phyloP scores from a whole-genome alignment of 2,888 invertebrate species.

The Synanthedon andrenaeformis region DNA sequence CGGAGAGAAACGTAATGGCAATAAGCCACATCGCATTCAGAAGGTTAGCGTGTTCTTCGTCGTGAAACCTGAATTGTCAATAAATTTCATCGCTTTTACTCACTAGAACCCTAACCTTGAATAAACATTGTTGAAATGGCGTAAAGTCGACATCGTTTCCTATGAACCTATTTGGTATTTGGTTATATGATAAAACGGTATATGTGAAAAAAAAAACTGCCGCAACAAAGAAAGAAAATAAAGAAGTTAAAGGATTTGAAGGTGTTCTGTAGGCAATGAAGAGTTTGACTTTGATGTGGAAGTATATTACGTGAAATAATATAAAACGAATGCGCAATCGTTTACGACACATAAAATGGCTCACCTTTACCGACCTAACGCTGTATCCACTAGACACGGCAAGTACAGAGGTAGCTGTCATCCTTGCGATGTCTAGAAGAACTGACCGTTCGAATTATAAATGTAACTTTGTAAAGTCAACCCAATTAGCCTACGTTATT shows the following conservation, averaged over 20 bases:
- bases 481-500: constrained; percentile 46
- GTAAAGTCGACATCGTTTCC: not conserved
- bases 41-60: constrained; percentile 98
- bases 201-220: not conserved
- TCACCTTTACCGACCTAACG: constrained; percentile 61
- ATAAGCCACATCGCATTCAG: constrained; percentile 99
- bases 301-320: constrained; percentile 17
- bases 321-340: constrained; percentile 31
- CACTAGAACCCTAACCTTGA: constrained; percentile 20
- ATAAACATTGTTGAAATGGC: constrained; percentile 1
- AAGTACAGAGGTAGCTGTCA: constrained; percentile 19
- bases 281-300: constrained; percentile 68
- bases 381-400: constrained; percentile 38
- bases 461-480: constrained; percentile 26
- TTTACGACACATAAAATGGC: constrained; percentile 65
- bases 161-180: too few relatives aligned
- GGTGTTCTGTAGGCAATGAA: constrained; percentile 30
- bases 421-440: constrained; percentile 43
- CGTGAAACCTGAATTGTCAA: constrained; percentile 88
- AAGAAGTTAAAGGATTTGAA: constrained; percentile 23
- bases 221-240: constrained; percentile 29
- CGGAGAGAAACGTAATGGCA: constrained; percentile 99
- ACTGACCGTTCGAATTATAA: constrained; percentile 20
- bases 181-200: too few relatives aligned
- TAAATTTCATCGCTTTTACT: constrained; percentile 58